Conservation (phyloP, 2,113 vertebrate species). For the Pterocles gutturalis region DNA sequence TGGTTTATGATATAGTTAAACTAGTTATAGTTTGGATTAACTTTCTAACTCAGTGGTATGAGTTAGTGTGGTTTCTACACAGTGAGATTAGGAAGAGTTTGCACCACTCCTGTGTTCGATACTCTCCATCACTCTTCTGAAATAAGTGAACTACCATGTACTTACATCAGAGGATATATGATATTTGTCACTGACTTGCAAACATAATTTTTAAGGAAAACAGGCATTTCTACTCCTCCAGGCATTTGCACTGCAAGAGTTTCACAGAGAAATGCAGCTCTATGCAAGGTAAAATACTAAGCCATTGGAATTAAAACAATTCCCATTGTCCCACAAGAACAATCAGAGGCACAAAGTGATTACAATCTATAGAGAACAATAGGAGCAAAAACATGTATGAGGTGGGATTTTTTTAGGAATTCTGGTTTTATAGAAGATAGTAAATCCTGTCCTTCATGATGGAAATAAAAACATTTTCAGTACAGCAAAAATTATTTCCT, state of each 20-base stretch:
- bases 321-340: background rate
- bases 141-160: background rate
- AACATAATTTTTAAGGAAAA: background rate
- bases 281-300: background rate
- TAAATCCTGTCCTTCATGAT: background rate
- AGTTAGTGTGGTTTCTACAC: background rate
- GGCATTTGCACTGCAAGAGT: background rate
- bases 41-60: background rate
- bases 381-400: background rate
- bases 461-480: background rate
- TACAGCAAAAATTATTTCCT: background rate
- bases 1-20: background rate
- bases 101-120: background rate
- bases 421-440: background rate
- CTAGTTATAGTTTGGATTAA: background rate
- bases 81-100: background rate
- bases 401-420: background rate
- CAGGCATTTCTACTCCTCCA: background rate
- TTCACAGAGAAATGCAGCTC: background rate
- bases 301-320: background rate
- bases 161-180: background rate
- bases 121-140: background rate
- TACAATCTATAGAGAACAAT: background rate
- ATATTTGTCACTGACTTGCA: background rate
- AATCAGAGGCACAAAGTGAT: background rate